Percentiles rank a stretch among this genome's conserved stretches.
phyloP scores from a whole-genome alignment of 2,797 vertebrate species.

The Acanthurus tractus region DNA sequence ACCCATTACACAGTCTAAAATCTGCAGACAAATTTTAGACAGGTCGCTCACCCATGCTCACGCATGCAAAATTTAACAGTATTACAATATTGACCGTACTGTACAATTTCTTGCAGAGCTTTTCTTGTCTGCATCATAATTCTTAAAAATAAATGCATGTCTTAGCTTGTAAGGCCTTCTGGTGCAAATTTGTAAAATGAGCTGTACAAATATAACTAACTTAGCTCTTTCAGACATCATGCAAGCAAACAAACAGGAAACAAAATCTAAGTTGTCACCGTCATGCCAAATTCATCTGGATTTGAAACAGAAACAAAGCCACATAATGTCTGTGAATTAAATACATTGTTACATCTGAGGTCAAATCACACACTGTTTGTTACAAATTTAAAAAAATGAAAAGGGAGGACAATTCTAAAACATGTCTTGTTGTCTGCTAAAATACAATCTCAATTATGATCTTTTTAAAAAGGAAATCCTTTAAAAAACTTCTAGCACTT shows the following conservation, averaged over 20 bases:
- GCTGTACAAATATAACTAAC: background rate
- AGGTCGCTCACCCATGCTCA: too few species aligned
- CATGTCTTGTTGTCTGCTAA: background rate
- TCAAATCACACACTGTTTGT: background rate
- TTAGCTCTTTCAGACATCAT: conserved; percentile 16
- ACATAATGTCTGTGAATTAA: background rate
- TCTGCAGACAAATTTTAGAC: too few species aligned
- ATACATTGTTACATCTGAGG: background rate
- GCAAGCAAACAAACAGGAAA: conserved; percentile 9
- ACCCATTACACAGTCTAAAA: too few species aligned
- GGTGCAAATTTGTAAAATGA: background rate
- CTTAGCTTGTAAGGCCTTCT: background rate
- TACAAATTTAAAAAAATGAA: background rate
- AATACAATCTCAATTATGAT: background rate
- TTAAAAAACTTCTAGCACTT: background rate
- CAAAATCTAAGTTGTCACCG: background rate
- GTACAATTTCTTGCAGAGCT: too few species aligned
- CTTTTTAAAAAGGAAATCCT: background rate
- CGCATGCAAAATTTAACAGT: too few species aligned
- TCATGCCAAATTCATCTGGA: background rate
- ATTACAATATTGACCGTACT: too few species aligned
- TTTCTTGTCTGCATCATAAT: too few species aligned
- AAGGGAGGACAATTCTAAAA: background rate
- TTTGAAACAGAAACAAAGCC: background rate
- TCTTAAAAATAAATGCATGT: too few species aligned